Evolutionary conservation across 2,888 invertebrate genomes (phyloP).

Genomic region (Cheiracanthium punctorium): DNA sequence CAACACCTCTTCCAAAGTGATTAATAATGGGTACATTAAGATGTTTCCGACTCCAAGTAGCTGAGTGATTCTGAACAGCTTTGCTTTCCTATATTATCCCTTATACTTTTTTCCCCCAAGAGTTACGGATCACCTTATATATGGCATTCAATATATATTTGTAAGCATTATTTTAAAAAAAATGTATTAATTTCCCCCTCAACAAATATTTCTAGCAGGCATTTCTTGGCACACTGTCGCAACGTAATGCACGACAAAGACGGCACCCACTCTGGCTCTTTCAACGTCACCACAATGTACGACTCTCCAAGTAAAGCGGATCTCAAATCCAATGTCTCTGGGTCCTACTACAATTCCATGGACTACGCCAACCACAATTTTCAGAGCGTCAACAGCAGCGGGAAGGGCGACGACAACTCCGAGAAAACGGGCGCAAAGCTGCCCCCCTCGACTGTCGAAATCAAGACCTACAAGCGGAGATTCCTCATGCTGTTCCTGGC

Average conservation of each 20-base stretch:
- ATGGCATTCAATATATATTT: no score
- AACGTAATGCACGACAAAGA: neutral
- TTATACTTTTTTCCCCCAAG: no score
- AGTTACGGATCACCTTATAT: no score
- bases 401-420: neutral
- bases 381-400: neutral
- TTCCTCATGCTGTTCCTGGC: constrained; percentile 92
- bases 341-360: neutral
- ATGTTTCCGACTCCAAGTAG: no score
- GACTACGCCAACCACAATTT: neutral
- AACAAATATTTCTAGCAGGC: no score
- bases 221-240: no score
- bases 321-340: neutral
- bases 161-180: no score
- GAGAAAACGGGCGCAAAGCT: constrained; percentile 11
- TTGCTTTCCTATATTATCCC: no score
- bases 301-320: neutral
- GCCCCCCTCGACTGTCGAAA: neutral
- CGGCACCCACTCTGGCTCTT: neutral
- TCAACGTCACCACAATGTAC: constrained; percentile 1
- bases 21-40: no score
- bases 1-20: no score
- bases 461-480: constrained; percentile 82
- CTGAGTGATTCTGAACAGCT: no score
- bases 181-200: no score